phyloP scores from a whole-genome alignment of 1,140 invertebrate species.

The Lepidurus couesii region DNA sequence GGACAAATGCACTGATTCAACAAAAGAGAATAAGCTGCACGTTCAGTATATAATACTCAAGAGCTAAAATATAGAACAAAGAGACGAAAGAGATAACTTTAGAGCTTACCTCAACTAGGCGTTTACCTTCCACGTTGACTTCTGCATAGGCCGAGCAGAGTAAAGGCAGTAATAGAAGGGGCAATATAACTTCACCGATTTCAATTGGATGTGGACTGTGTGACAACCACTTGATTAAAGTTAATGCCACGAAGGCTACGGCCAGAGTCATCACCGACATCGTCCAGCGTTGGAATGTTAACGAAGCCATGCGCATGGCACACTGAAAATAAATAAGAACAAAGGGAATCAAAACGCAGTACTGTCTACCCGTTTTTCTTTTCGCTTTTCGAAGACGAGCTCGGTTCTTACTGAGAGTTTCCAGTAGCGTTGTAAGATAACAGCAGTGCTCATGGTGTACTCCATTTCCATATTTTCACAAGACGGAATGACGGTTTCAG shows the following conservation, averaged over 20 bases:
- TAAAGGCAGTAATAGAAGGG: slow-evolving; percentile 29
- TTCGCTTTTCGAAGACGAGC: not conserved
- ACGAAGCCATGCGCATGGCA: slow-evolving; percentile 31
- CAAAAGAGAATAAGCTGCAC: not conserved
- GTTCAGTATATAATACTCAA: not conserved
- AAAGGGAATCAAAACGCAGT: too few species aligned
- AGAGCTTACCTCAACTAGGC: slow-evolving; percentile 27
- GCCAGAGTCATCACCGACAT: slow-evolving; percentile 25
- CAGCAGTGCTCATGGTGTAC: slow-evolving; percentile 28
- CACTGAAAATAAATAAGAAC: slow-evolving; percentile 25
- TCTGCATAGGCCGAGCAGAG: slow-evolving; percentile 34
- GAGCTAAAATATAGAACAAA: not conserved
- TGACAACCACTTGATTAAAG: slow-evolving; percentile 31
- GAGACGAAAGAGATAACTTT: not conserved
- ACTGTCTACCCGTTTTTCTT: too few species aligned
- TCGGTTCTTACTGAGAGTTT: slow-evolving; percentile 24
- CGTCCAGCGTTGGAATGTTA: slow-evolving; percentile 32
- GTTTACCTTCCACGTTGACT: slow-evolving; percentile 31
- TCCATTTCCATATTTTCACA: not conserved
- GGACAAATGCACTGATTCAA: slow-evolving; percentile 30
- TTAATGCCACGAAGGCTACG: slow-evolving; percentile 26
- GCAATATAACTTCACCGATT: slow-evolving; percentile 26
- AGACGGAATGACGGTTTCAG: not conserved
- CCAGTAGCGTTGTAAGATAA: slow-evolving; percentile 33
- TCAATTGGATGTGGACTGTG: slow-evolving; percentile 23